Evolutionary conservation across 1,140 invertebrate species (phyloP), one percentile per base, ranked within the genome.

Genomic region (Drosophila erecta): DNA sequence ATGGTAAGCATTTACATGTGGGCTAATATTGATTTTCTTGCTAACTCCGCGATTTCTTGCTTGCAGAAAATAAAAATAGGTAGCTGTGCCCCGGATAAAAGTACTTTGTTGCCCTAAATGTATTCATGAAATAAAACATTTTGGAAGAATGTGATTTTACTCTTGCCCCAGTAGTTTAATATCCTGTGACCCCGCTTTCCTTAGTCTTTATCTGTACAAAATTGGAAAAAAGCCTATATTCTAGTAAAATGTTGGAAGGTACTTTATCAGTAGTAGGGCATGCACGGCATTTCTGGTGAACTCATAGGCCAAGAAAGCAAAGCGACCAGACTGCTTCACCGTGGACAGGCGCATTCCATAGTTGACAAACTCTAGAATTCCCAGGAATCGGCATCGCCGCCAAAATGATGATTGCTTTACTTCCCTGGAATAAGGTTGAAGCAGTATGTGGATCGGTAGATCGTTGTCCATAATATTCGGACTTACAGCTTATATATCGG

Each of bases 271-370:
- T 15, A 41, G 15, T 5, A 85, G 15, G 0, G 78, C 49, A 24
- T 90, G 81, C 0, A 81, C 2, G 1, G 55, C 44, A 38, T 85
- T 90, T 22, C 86, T 69, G 2, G 24, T 47, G 14, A 90, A 90
- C 33, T 90, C 86, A 24, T 62, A 90, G 58, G 70, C 61, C 30
- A 90, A 37, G 41, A 90, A 90, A 2, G 43, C 47, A 50, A 90
- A 79, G 1, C 85, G 62, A 6, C 85, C 85, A 38, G 65, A 24
- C 12, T 85, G 80, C 40, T 90, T 90, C 7, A 81, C 75, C 3
- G 75, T 90, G 8, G n/a, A 41, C 12, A 62, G 10, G 0, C 86
- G 75, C 14, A 81, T 10, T 7, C 60, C 27, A 17, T 71, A 74
- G 30, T 89, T 89, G 0, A 84, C 4, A 0, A 84, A 5, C 46